These are phyloP conservation scores for Poeciliopsis turneri DNA, from an alignment of 2,797 vertebrate genomes.

Conservation along the genomic window DNA sequence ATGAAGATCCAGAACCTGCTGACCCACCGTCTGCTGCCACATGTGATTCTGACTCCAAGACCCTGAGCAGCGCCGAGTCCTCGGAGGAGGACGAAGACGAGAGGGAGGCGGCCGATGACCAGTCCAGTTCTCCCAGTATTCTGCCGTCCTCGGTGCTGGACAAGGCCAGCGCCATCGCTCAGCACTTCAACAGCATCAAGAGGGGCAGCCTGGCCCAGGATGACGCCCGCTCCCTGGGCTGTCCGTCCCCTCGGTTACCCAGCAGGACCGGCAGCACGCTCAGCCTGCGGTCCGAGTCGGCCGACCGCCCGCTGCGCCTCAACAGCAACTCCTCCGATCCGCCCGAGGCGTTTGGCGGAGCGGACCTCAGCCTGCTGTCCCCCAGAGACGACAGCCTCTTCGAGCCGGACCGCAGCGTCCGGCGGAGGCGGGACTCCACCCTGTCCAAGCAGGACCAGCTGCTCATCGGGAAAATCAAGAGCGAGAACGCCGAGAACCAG, in stretches of 20 bases:
- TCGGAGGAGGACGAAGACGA: constrained; percentile 82
- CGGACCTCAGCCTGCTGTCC: constrained; percentile 53
- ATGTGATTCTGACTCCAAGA: constrained; percentile 64
- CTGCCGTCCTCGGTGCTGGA: constrained; percentile 91
- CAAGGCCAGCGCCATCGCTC: constrained; percentile 88
- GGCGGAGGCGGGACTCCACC: constrained; percentile 77
- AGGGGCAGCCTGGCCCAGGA: constrained; percentile 80
- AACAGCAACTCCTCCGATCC: constrained; percentile 52
- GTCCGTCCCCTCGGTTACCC: constrained; percentile 66
- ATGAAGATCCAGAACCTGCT: constrained; percentile 1
- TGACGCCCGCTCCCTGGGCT: constrained; percentile 67
- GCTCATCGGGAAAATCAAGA: constrained; percentile 90
- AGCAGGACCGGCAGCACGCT: constrained; percentile 81
- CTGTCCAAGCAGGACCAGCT: constrained; percentile 87
- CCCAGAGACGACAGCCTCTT: constrained; percentile 59
- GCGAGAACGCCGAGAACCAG: constrained; percentile 80
- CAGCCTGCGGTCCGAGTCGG: constrained; percentile 75
- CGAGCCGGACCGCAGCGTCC: constrained; percentile 54
- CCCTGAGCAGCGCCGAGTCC: constrained; percentile 85
- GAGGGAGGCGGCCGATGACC: constrained; percentile 35
- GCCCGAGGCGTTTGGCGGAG: constrained; percentile 9
- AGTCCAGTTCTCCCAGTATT: constrained; percentile 76
- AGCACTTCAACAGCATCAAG: constrained; percentile 83
- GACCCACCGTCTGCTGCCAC: constrained; percentile 24
- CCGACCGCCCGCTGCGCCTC: constrained; percentile 47